Percentiles rank a stretch among this genome's conserved stretches.
Conservation (phyloP, 1,140 invertebrate genomes). For the Daktulosphaira vitifoliae region DNA sequence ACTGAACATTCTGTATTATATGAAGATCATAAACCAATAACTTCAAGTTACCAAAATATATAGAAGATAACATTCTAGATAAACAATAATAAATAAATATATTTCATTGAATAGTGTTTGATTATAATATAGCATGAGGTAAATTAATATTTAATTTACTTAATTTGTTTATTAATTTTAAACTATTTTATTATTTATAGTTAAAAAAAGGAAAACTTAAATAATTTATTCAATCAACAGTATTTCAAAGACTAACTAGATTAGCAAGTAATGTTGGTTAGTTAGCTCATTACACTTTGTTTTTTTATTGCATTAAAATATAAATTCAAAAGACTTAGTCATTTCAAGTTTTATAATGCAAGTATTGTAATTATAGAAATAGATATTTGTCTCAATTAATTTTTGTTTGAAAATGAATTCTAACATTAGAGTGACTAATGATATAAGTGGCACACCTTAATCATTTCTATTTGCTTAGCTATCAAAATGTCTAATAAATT, state of each 20-base stretch:
- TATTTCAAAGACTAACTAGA: constrained; percentile 13
- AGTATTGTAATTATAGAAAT: constrained; percentile 24
- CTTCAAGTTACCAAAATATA: too few relatives aligned
- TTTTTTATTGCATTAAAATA: not conserved
- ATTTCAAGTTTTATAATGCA: constrained; percentile 38
- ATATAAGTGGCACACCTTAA: constrained; percentile 37
- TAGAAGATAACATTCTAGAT: too few relatives aligned
- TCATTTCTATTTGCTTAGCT: constrained; percentile 45
- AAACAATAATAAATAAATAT: too few relatives aligned
- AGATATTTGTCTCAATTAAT: not conserved
- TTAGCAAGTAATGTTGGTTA: constrained; percentile 18
- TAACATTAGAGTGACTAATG: constrained; percentile 39
- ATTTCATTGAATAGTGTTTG: too few relatives aligned
- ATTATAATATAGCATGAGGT: too few relatives aligned
- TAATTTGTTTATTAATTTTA: not conserved
- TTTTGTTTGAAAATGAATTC: not conserved
- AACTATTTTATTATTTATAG: constrained; percentile 4
- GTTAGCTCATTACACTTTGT: not conserved
- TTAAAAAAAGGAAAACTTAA: constrained; percentile 26
- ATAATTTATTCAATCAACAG: constrained; percentile 22
- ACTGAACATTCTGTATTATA: too few relatives aligned
- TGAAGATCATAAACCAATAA: too few relatives aligned
- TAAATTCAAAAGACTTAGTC: constrained; percentile 36
- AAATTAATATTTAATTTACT: too few relatives aligned
- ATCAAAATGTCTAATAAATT: constrained; percentile 48